Evolutionary conservation across 1,140 invertebrate genomes (phyloP), one percentile per base, ranked within the genome.

Genomic region (Brachystomella parvula): DNA sequence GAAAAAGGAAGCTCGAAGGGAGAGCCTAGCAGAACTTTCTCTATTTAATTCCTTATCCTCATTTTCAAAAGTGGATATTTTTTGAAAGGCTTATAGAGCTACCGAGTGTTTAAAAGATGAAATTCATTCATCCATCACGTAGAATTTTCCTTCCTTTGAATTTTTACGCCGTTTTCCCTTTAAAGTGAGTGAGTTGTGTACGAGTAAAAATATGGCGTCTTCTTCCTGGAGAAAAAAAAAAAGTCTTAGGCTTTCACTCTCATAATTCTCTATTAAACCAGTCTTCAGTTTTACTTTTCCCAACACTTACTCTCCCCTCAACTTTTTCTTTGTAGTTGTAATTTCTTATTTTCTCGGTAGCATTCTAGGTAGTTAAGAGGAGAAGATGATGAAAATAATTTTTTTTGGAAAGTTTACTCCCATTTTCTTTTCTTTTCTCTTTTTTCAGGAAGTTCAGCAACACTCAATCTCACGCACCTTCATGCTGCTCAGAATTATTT

Each of bases 401-500:
- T 44, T 9, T 12, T 56, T 12, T 15, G 6, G 24, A 59, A 59
- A 59, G 21, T 62, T n/a, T 21, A 44, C 21, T 62, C 19, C 26
- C 15, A 28, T 33, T 21, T 31, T 35, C 31, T 24, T 61, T 24
- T 30, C 21, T 58, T 12, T 29, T 6, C 47, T 56, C 2, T 53
- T 62, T 30, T 39, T 67, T 3, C 56, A 71, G 69, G 72, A 53
- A 65, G 53, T 31, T 67, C 72, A 17, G 39, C 69, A 3, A 44
- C 61, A 9, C 63, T 73, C 17, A 73, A 73, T 47, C 24, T 71
- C n/a, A 71, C 62, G 21, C 77, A 78, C 57, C 74, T 79, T 32
- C 71, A 73, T 9, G 77, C 80, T 56, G 63, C 78, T 6, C 78
- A 79, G 66, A 77, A 75, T 21, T 75, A 77, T 65, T 77, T 78